phyloP scores from a whole-genome alignment of 2,113 vertebrate genomes.

The Platysteira castanea region DNA sequence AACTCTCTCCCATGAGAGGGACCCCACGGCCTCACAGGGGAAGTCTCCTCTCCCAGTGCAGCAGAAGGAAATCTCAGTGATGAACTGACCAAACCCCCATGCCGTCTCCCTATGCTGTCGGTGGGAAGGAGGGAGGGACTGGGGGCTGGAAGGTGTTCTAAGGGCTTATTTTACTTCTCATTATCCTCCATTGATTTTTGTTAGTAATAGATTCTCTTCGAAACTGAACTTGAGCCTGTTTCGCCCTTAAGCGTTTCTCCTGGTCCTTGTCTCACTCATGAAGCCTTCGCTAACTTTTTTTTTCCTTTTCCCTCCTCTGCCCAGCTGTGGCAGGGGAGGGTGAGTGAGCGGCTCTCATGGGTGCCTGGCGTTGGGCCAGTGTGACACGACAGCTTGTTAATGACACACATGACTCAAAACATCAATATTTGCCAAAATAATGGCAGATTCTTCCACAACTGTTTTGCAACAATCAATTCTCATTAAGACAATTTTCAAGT shows the following conservation, averaged over 20 bases:
- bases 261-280: not conserved
- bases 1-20: too few species aligned
- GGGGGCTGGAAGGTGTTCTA: not conserved
- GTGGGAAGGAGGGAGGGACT: not conserved
- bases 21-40: too few species aligned
- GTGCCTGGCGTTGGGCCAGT: not conserved
- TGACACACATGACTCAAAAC: not conserved
- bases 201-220: not conserved
- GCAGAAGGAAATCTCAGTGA: not conserved
- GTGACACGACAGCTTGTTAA: not conserved
- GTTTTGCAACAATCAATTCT: not conserved
- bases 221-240: not conserved
- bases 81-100: not conserved
- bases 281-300: not conserved
- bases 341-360: accelerated
- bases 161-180: not conserved
- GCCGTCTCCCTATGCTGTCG: not conserved
- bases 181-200: not conserved
- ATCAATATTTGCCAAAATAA: not conserved
- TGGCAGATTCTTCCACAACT: not conserved
- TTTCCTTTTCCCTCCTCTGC: not conserved
- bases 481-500: not conserved
- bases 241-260: not conserved
- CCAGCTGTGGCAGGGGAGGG: not conserved
- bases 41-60: not conserved